Evolutionary conservation across 2,888 invertebrate species (phyloP).

Genomic region (Harpagoxenus sublaevis): DNA sequence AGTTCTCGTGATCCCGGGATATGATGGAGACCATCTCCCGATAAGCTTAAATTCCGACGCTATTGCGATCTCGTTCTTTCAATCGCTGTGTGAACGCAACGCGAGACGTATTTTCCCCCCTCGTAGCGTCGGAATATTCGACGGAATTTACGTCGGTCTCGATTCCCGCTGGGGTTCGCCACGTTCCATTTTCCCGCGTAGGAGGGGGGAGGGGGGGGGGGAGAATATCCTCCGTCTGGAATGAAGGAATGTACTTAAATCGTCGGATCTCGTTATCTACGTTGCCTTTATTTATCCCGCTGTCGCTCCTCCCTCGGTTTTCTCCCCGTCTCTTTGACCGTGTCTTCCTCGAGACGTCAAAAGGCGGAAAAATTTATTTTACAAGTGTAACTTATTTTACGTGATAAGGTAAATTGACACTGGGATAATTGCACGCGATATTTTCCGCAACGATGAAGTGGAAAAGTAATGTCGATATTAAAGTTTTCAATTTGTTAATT

Average conservation of each 20-base stretch:
- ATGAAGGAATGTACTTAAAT: constrained; percentile 44
- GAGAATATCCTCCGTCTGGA: not conserved
- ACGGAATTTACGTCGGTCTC: constrained; percentile 26
- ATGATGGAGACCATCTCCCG: constrained; percentile 15
- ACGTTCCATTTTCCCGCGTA: constrained; percentile 15
- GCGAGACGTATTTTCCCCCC: not conserved
- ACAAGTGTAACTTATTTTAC: constrained; percentile 21
- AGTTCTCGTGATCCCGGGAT: not conserved
- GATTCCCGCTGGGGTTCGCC: constrained; percentile 18
- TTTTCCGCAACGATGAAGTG: not conserved
- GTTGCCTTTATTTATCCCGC: not conserved
- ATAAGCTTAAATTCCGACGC: constrained; percentile 1
- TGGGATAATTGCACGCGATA: not conserved
- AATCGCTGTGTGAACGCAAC: not conserved
- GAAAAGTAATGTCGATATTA: not conserved
- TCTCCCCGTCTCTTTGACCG: constrained; percentile 24
- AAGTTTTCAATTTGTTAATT: not conserved
- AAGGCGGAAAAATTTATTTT: not conserved
- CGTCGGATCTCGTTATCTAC: constrained; percentile 43
- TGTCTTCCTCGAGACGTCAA: constrained; percentile 15
- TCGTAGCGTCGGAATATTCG: constrained; percentile 1
- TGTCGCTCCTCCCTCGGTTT: constrained; percentile 2
- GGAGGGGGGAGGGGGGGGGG: not conserved
- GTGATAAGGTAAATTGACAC: not conserved
- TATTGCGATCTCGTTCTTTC: not conserved